phyloP scores from a whole-genome alignment of 2,113 vertebrate species.

The Aspiorhynchus laticeps region DNA sequence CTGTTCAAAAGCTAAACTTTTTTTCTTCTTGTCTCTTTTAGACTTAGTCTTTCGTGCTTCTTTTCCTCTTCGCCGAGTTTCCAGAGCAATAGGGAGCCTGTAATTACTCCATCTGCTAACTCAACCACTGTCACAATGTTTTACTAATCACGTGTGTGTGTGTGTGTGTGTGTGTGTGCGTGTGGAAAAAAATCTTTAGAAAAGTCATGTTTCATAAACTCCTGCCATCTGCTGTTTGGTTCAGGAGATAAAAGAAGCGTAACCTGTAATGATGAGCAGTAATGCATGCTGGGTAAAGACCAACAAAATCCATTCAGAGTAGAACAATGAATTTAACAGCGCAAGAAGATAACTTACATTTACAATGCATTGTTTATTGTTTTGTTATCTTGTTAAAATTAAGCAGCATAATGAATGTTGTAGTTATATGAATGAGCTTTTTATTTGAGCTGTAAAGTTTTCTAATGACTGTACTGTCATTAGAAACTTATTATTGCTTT shows the following conservation, averaged over 20 bases:
- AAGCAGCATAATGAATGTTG: not conserved
- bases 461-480: not conserved
- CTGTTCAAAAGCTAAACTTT: constrained; percentile 23
- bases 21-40: constrained; percentile 15
- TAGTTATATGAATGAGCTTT: not conserved
- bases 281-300: not conserved
- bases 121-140: constrained; percentile 26
- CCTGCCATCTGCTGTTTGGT: constrained; percentile 11
- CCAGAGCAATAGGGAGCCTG: constrained; percentile 25
- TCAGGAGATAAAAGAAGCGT: not conserved
- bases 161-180: not conserved
- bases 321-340: not conserved
- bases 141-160: not conserved
- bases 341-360: not conserved
- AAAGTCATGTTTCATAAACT: constrained; percentile 9
- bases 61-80: constrained; percentile 13
- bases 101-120: constrained; percentile 54
- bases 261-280: not conserved
- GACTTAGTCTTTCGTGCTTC: not conserved
- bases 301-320: not conserved
- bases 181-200: not conserved
- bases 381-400: not conserved
- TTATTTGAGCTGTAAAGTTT: not conserved
- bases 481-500: not conserved
- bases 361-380: not conserved